Evolutionary conservation across 1,140 invertebrate species (phyloP).

Genomic region (Chrysopa pallens): DNA sequence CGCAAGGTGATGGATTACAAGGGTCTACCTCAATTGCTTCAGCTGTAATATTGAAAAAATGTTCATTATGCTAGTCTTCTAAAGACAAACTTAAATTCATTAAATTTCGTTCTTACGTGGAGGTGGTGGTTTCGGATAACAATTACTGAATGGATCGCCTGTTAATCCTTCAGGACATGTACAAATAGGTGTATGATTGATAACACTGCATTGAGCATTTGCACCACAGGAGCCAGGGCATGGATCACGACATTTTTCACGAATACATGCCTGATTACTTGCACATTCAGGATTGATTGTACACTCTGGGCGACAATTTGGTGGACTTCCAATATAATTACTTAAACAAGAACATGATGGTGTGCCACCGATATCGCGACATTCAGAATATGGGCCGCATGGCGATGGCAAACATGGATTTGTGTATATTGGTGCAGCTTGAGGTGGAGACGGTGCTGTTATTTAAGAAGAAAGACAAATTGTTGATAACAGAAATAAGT

Average conservation of each 20-base stretch:
- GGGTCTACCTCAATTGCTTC: conserved; percentile 22
- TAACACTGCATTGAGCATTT: conserved; percentile 30
- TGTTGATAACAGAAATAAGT: neutral
- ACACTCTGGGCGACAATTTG: conserved; percentile 38
- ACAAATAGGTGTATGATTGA: conserved; percentile 36
- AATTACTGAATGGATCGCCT: conserved; percentile 38
- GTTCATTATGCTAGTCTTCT: neutral
- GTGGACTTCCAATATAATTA: conserved; percentile 34
- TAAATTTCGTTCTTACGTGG: conserved; percentile 14
- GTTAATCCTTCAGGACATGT: conserved; percentile 32
- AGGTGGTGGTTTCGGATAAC: conserved; percentile 23
- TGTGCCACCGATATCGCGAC: conserved; percentile 27
- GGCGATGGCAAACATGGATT: conserved; percentile 31
- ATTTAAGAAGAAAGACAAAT: conserved; percentile 1
- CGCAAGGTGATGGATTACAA: conserved; percentile 45
- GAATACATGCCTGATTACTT: conserved; percentile 33
- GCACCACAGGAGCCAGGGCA: conserved; percentile 38
- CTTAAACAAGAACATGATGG: conserved; percentile 33
- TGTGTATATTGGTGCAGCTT: conserved; percentile 11
- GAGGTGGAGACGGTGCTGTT: conserved; percentile 17
- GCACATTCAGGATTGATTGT: conserved; percentile 37
- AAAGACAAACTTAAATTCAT: neutral
- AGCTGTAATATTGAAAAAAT: conserved; percentile 15
- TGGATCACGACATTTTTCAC: conserved; percentile 35
- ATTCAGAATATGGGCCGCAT: conserved; percentile 36